Evolutionary conservation across 1,140 invertebrate species (phyloP).

Genomic region (Brachionus calyciflorus): DNA sequence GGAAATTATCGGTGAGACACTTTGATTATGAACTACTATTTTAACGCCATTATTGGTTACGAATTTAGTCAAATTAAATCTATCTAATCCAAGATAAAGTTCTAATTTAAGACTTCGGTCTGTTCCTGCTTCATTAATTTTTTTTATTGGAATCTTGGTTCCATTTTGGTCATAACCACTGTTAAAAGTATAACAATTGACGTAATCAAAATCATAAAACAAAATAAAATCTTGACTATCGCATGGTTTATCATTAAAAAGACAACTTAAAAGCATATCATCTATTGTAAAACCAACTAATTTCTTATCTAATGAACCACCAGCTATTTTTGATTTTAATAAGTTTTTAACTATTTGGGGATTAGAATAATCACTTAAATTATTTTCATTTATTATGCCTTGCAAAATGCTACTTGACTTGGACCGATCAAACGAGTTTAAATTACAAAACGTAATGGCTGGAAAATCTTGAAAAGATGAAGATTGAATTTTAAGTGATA

Average conservation of each 20-base stretch:
- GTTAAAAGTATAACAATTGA: constrained; percentile 48
- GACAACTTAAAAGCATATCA: constrained; percentile 35
- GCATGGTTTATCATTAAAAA: constrained; percentile 47
- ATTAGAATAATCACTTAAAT: constrained; percentile 19
- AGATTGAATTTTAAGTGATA: not conserved
- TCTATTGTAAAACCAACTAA: constrained; percentile 10
- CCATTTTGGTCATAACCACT: constrained; percentile 34
- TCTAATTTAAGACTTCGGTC: constrained; percentile 18
- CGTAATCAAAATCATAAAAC: constrained; percentile 40
- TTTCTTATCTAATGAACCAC: not conserved
- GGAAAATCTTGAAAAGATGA: constrained; percentile 53
- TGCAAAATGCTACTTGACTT: not conserved
- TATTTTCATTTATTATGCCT: not conserved
- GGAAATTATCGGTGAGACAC: not conserved
- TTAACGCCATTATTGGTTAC: constrained; percentile 4
- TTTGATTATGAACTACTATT: constrained; percentile 44
- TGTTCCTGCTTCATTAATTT: not conserved
- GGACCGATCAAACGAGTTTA: constrained; percentile 53
- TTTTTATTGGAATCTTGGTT: not conserved
- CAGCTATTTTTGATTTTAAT: constrained; percentile 47
- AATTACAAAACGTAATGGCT: constrained; percentile 59
- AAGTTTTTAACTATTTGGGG: constrained; percentile 49
- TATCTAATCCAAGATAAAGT: constrained; percentile 24
- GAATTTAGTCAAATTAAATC: not conserved
- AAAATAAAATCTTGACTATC: constrained; percentile 44